A percentile compares a stretch with the other conserved stretches of the same genome.
phyloP scores from a whole-genome alignment of 2,113 vertebrate genomes.

The Labeo rohita region DNA sequence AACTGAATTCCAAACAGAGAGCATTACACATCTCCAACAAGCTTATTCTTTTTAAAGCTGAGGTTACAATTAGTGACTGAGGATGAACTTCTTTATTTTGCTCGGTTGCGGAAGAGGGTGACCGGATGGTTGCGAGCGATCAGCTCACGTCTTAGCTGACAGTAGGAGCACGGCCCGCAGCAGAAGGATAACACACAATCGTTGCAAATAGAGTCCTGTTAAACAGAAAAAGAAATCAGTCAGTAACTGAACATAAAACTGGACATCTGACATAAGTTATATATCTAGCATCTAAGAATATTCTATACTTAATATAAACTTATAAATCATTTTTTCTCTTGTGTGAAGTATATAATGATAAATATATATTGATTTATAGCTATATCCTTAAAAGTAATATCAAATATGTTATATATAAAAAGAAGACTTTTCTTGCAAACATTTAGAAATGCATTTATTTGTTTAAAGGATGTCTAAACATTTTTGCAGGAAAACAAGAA shows the following conservation, averaged over 20 bases:
- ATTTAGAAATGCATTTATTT: background rate
- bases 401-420: too few relatives aligned
- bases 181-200: slow-evolving; percentile 56
- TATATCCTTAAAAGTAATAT: too few relatives aligned
- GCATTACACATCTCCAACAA: background rate
- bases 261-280: background rate
- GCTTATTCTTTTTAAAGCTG: background rate
- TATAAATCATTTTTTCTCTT: background rate
- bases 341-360: too few relatives aligned
- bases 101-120: slow-evolving; percentile 45
- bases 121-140: slow-evolving; percentile 49
- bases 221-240: background rate
- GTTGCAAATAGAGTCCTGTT: slow-evolving; percentile 54
- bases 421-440: background rate
- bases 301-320: background rate
- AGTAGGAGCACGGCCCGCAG: slow-evolving; percentile 53
- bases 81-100: slow-evolving; percentile 25
- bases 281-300: background rate
- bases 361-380: too few relatives aligned
- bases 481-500: background rate
- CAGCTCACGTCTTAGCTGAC: slow-evolving; percentile 54
- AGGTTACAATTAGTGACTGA: background rate
- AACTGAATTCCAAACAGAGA: slow-evolving; percentile 5
- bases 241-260: background rate
- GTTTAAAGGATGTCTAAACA: background rate